Evolutionary conservation across 2,888 invertebrate species (phyloP), one percentile per base, ranked within the genome.

Genomic region (Scotopteryx bipunctaria): DNA sequence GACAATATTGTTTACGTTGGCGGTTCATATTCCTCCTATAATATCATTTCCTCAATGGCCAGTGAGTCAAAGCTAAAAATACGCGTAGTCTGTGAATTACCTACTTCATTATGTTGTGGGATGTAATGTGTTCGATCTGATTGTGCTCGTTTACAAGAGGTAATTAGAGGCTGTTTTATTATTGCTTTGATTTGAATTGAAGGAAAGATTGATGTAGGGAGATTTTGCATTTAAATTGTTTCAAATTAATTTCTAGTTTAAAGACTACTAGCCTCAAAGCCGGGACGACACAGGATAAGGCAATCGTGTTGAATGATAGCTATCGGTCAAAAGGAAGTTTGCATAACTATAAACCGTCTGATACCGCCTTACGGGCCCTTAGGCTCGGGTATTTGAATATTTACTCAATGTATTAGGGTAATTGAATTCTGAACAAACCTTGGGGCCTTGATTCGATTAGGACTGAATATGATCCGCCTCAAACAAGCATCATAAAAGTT

Each of bases 281-380:
- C 13, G 13, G 13, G 21, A 17, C 32, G 19, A 49, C 38, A 32
- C 32, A 27, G 31, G 14, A 33, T 11, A 11, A 35, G 40, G 15
- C 33, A 31, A 37, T 33, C 14, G n/a, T 31, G 16, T 38, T 38
- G 31, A 44, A 38, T 32, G 13, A 42, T 37, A 43, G 37, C 11
- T 45, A 56, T 52, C 56, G 45, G 52, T 52, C 42, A 49, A 52
- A 45, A 16, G 48, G 48, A 56, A 25, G 56, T 56, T 56, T 52
- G 40, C 46, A 15, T 35, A 48, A 9, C 27, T 45, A 52, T 55
- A 55, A 55, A 51, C 32, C 33, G 29, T 45, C 31, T 31, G 44
- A 41, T 45, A 42, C 17, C 17, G 40, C 9, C 13, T 32, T 29
- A 29, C 29, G 16, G 35, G 40, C 38, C 51, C 47, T 52, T 41